A percentile compares a stretch with the other conserved stretches of the same genome.
Evolutionary conservation across 2,113 vertebrate species (phyloP).

Genomic region (Cyphomyrus plagiostoma): DNA sequence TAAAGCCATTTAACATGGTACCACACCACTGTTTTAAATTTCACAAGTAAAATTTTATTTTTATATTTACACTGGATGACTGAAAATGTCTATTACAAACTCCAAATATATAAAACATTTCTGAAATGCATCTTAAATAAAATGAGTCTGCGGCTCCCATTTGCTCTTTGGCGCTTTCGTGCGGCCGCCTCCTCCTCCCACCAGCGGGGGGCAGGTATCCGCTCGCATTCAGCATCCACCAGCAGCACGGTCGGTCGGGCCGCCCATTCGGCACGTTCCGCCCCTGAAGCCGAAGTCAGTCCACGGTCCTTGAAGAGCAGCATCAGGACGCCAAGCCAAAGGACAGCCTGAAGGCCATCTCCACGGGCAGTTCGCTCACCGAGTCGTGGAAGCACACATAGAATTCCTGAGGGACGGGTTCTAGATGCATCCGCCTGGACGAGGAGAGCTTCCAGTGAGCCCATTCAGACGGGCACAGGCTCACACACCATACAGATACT

Average conservation of each 20-base stretch:
- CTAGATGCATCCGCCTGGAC: slow-evolving; percentile 78
- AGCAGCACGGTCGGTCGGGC: not conserved
- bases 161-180: no score
- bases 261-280: not conserved
- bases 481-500: not conserved
- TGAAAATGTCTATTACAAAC: not conserved
- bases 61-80: not conserved
- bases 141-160: not conserved
- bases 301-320: not conserved
- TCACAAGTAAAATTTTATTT: not conserved
- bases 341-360: slow-evolving; percentile 90
- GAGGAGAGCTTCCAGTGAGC: not conserved
- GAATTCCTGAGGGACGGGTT: slow-evolving; percentile 86
- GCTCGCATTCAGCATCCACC: not conserved
- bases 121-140: not conserved
- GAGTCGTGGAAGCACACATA: slow-evolving; percentile 97
- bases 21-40: not conserved
- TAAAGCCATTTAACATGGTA: not conserved
- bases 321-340: slow-evolving; percentile 75
- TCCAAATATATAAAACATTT: not conserved
- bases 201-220: not conserved
- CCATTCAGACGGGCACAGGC: not conserved
- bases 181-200: not conserved
- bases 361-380: slow-evolving; percentile 79
- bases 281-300: not conserved